Percentiles rank a stretch among this genome's conserved stretches.
Conservation (phyloP, 2,888 invertebrate species). For the Catocala fraxini region DNA sequence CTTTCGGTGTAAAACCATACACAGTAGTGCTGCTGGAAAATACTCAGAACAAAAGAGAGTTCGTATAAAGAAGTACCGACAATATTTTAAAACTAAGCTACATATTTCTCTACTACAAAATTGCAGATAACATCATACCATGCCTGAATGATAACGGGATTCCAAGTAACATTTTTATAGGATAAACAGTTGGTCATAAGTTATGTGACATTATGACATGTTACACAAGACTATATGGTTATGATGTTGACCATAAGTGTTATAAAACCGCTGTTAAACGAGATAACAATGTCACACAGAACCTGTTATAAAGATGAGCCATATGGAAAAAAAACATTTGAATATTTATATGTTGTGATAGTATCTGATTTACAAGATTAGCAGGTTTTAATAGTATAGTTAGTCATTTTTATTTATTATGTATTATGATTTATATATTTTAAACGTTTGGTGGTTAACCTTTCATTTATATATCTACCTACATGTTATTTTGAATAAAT, state of each 20-base stretch:
- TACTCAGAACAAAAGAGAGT: too few species aligned
- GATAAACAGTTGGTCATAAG: constrained; percentile 25
- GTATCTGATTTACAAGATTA: background rate
- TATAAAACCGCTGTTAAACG: constrained; percentile 44
- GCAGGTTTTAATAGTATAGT: too few species aligned
- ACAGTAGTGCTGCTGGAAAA: too few species aligned
- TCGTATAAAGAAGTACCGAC: too few species aligned
- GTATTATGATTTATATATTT: too few species aligned
- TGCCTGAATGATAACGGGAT: constrained; percentile 6
- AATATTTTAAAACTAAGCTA: too few species aligned
- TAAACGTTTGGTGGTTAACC: too few species aligned
- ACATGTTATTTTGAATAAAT: too few species aligned
- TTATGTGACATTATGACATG: constrained; percentile 22
- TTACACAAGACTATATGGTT: constrained; percentile 21
- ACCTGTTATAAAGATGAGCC: constrained; percentile 44
- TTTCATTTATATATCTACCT: too few species aligned
- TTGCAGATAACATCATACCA: constrained; percentile 10
- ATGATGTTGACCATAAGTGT: constrained; percentile 24
- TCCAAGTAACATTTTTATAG: constrained; percentile 1
- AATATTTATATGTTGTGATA: constrained; percentile 8
- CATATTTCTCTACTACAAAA: background rate
- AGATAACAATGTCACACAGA: constrained; percentile 53
- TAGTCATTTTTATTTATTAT: too few species aligned
- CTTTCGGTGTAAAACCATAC: too few species aligned
- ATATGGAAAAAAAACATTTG: constrained; percentile 18